A percentile compares a stretch with the other conserved stretches of the same genome.
phyloP scores from a whole-genome alignment of 1,140 invertebrate genomes.

The Belonocnema kinseyi region DNA sequence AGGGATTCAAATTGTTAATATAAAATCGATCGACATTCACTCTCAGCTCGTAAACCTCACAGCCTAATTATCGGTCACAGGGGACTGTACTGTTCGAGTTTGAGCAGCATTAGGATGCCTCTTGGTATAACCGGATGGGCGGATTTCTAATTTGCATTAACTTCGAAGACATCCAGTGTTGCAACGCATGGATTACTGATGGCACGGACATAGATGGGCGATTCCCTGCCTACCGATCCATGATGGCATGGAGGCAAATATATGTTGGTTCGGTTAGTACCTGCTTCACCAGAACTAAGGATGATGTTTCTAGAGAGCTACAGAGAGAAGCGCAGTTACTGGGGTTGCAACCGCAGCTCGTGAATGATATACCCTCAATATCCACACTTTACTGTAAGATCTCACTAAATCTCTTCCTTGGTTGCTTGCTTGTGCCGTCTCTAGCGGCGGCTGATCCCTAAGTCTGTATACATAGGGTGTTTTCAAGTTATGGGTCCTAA shows the following conservation, averaged over 20 bases:
- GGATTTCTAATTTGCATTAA: slow-evolving; percentile 67
- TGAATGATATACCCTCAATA: slow-evolving; percentile 72
- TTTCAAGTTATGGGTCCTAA: slow-evolving; percentile 13
- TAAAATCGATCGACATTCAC: no score
- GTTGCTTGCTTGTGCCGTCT: slow-evolving; percentile 20
- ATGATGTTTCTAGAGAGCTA: slow-evolving; percentile 20
- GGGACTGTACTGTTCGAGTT: slow-evolving; percentile 37
- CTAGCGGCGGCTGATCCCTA: slow-evolving; percentile 6
- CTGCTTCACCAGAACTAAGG: not conserved
- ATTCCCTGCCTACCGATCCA: not conserved
- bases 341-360: slow-evolving; percentile 54
- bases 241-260: slow-evolving; percentile 2
- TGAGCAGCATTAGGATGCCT: slow-evolving; percentile 60
- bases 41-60: not conserved
- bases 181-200: slow-evolving; percentile 41
- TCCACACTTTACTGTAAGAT: slow-evolving; percentile 70
- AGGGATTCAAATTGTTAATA: no score
- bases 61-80: not conserved
- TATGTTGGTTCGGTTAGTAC: slow-evolving; percentile 29
- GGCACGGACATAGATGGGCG: not conserved
- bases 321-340: not conserved
- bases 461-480: slow-evolving; percentile 11
- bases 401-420: slow-evolving; percentile 65
- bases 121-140: slow-evolving; percentile 62
- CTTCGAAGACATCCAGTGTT: slow-evolving; percentile 53